These are phyloP conservation scores for Halocynthia roretzi DNA, from an alignment of 23 tunicate species.

Conservation along the genomic window DNA sequence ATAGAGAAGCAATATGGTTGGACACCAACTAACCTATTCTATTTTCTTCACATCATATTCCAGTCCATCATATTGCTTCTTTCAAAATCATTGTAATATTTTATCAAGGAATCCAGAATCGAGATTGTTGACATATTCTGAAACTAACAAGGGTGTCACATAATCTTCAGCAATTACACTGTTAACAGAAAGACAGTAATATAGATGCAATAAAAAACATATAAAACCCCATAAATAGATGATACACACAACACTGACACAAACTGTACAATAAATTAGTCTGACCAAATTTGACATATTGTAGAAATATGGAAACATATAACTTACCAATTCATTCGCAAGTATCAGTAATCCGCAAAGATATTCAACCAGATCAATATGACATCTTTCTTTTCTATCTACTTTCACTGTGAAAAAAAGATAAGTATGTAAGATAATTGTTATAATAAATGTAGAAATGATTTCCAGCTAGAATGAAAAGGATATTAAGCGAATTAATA, in stretches of 20 bases:
- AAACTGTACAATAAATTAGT: too few species aligned
- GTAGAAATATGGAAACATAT: too few species aligned
- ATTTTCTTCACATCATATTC: slow-evolving; percentile 55
- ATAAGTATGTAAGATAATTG: neutral
- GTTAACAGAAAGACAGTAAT: slow-evolving; percentile 31
- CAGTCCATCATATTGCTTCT: slow-evolving; percentile 46
- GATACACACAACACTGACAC: too few species aligned
- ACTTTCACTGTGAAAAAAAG: neutral
- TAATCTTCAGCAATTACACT: slow-evolving; percentile 46
- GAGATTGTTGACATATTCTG: slow-evolving; percentile 33
- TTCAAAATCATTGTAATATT: slow-evolving; percentile 42
- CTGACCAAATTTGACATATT: too few species aligned
- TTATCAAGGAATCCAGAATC: slow-evolving; percentile 37
- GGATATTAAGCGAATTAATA: too few species aligned
- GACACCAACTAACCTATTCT: slow-evolving; percentile 45
- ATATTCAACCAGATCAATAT: slow-evolving; percentile 46
- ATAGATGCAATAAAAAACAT: too few species aligned
- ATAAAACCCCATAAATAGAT: too few species aligned
- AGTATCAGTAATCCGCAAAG: slow-evolving; percentile 31
- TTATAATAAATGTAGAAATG: too few species aligned
- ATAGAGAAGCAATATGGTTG: too few species aligned
- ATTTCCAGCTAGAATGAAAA: too few species aligned
- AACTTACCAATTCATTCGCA: slow-evolving; percentile 31
- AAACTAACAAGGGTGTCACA: slow-evolving; percentile 17
- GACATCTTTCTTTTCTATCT: slow-evolving; percentile 22